Percentiles rank a stretch among this genome's conserved stretches.
phyloP scores from a whole-genome alignment of 2,888 invertebrate species.

The Oxycera nigricornis region DNA sequence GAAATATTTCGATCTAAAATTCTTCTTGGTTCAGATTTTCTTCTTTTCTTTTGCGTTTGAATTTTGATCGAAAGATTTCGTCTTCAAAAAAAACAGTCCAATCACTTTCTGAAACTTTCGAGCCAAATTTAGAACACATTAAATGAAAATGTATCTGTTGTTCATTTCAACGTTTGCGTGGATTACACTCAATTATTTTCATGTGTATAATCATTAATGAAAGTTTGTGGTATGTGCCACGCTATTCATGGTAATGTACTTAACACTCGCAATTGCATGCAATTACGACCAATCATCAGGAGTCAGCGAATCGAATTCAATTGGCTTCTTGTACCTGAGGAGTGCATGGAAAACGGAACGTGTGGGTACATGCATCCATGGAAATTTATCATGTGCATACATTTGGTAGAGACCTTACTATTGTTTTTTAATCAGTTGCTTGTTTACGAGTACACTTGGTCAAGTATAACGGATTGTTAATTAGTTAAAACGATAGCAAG shows the following conservation, averaged over 20 bases:
- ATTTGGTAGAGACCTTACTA: no score
- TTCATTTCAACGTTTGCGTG: background rate
- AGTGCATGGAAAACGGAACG: background rate
- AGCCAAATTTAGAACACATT: background rate
- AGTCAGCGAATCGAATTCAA: conserved; percentile 4
- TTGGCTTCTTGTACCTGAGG: background rate
- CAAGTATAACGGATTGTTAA: conserved; percentile 11
- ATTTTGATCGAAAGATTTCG: background rate
- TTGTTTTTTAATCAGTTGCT: background rate
- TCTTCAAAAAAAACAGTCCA: background rate
- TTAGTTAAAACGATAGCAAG: conserved; percentile 15
- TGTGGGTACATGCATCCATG: background rate
- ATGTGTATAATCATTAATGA: background rate
- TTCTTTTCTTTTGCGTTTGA: no score
- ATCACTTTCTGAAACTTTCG: background rate
- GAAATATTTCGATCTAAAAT: no score
- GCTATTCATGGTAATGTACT: background rate
- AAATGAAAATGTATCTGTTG: background rate
- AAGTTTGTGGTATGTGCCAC: conserved; percentile 7
- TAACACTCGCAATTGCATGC: background rate
- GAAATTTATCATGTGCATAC: background rate
- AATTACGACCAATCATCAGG: conserved; percentile 1
- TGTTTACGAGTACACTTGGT: background rate
- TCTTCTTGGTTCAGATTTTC: no score
- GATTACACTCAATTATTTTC: background rate